Conservation (phyloP, 2,797 vertebrate species). For the Valencia hispanica region DNA sequence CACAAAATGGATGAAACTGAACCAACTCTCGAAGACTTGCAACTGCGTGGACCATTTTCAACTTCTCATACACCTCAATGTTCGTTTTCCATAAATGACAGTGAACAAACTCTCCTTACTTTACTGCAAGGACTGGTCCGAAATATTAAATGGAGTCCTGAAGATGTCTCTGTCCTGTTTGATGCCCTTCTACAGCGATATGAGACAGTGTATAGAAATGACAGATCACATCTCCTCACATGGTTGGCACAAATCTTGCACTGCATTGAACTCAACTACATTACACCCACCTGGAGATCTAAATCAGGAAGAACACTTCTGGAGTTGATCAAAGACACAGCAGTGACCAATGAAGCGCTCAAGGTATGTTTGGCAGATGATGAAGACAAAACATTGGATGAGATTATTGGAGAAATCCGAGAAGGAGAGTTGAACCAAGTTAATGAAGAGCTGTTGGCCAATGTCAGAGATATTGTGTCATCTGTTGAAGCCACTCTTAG, state of each 20-base stretch:
- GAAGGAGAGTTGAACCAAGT: constrained; percentile 41
- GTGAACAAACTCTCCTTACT: constrained; percentile 10
- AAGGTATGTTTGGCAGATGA: neutral
- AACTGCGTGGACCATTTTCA: too few relatives aligned
- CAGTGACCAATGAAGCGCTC: constrained; percentile 12
- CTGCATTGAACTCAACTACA: constrained; percentile 57
- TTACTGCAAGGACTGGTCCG: constrained; percentile 43
- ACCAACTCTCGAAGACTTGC: too few relatives aligned
- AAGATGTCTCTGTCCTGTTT: constrained; percentile 26
- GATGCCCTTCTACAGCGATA: constrained; percentile 48
- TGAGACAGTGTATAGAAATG: constrained; percentile 10
- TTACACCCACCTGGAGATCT: constrained; percentile 34
- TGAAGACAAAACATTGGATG: constrained; percentile 37
- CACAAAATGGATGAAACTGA: too few relatives aligned
- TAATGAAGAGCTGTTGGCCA: constrained; percentile 26
- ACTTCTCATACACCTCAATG: fast-evolving
- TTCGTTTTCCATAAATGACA: neutral
- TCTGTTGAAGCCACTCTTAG: fast-evolving
- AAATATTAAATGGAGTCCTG: constrained; percentile 44
- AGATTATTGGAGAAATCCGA: constrained; percentile 61
- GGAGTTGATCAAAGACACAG: neutral
- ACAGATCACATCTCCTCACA: neutral
- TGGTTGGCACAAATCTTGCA: constrained; percentile 64
- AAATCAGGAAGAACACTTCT: neutral
- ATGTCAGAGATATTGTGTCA: constrained; percentile 39